phyloP scores from a whole-genome alignment of 2,113 vertebrate species.

The Calidris pugnax region DNA sequence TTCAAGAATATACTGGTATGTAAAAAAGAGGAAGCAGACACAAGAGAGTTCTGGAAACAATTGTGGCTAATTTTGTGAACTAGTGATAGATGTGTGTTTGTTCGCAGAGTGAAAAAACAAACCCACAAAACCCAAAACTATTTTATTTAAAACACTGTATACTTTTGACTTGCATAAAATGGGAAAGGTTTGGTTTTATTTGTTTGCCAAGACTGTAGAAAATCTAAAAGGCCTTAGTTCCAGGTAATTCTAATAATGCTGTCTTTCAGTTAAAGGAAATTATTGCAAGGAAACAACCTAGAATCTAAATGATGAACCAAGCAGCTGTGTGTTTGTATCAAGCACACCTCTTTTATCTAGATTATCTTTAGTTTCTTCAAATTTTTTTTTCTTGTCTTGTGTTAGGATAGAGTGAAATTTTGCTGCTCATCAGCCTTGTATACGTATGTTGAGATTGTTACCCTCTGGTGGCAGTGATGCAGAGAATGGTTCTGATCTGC shows the following conservation, averaged over 20 bases:
- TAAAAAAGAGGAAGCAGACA: background rate
- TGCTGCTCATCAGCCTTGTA: background rate
- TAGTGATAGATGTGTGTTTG: background rate
- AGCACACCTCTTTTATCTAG: background rate
- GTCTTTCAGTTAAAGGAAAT: background rate
- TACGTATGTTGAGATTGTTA: background rate
- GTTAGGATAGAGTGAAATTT: background rate
- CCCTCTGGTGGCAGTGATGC: background rate
- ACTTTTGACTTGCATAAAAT: background rate
- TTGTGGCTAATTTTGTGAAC: background rate
- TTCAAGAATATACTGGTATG: background rate
- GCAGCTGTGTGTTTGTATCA: background rate
- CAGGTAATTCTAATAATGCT: background rate
- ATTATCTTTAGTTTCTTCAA: background rate
- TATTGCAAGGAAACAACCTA: background rate
- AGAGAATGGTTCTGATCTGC: background rate
- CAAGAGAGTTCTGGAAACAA: background rate
- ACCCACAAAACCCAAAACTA: background rate
- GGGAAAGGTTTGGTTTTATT: background rate
- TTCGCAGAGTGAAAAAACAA: background rate
- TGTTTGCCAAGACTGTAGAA: background rate
- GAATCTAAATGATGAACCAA: background rate
- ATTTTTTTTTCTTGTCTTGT: background rate
- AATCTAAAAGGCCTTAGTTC: background rate
- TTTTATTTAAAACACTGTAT: background rate